Evolutionary conservation across 2,888 invertebrate genomes (phyloP).

Genomic region (Xanthostigma xanthostigma): DNA sequence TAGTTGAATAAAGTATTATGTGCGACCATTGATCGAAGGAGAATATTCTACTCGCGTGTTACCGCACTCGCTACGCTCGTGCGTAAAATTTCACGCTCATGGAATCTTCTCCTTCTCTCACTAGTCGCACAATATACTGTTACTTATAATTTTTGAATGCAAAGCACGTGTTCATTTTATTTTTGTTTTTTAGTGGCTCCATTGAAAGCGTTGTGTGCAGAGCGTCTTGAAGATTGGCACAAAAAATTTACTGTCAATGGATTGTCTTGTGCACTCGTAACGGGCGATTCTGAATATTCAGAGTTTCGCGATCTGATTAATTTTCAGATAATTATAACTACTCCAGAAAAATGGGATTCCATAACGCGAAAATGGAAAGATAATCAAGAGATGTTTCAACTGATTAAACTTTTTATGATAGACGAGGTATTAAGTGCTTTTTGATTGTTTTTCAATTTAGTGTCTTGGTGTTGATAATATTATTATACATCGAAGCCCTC

Average conservation of each 20-base stretch:
- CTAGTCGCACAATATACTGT: too few relatives aligned
- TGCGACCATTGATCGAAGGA: too few relatives aligned
- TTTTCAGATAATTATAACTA: slow-evolving; percentile 54
- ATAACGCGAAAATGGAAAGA: slow-evolving; percentile 61
- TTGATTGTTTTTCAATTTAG: neutral
- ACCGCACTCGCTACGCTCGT: too few relatives aligned
- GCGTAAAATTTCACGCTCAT: too few relatives aligned
- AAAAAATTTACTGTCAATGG: slow-evolving; percentile 48
- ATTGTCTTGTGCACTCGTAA: slow-evolving; percentile 50
- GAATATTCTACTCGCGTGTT: too few relatives aligned
- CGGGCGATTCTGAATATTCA: slow-evolving; percentile 57
- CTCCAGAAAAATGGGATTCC: slow-evolving; percentile 78
- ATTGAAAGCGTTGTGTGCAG: slow-evolving; percentile 62
- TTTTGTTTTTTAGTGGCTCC: slow-evolving; percentile 48
- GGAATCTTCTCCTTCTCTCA: too few relatives aligned
- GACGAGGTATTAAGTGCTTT: slow-evolving; percentile 44
- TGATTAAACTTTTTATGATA: slow-evolving; percentile 51
- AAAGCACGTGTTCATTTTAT: slow-evolving; percentile 1
- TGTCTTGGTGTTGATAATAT: neutral
- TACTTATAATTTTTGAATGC: neutral
- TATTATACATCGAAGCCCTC: too few relatives aligned
- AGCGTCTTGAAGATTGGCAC: slow-evolving; percentile 57
- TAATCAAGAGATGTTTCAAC: slow-evolving; percentile 41
- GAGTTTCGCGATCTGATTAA: slow-evolving; percentile 33
- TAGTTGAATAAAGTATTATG: too few relatives aligned